Evolutionary conservation across 2,797 vertebrate genomes (phyloP).

Genomic region (Alexandromys oeconomus): DNA sequence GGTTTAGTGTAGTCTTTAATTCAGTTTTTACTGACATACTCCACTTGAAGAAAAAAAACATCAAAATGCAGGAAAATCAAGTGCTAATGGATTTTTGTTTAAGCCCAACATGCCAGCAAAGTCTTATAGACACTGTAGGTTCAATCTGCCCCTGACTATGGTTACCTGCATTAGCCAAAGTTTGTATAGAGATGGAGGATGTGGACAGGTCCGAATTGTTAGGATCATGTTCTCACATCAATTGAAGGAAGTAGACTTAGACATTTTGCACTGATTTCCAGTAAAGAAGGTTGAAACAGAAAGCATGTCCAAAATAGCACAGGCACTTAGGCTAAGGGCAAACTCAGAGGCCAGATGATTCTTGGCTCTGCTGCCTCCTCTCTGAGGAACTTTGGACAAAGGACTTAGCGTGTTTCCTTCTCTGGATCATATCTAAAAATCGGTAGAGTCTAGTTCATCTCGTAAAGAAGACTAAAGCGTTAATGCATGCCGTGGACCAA

Average conservation of each 20-base stretch:
- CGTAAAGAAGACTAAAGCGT: constrained; percentile 6
- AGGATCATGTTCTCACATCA: constrained; percentile 31
- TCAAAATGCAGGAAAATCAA: constrained; percentile 43
- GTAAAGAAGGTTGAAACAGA: constrained; percentile 25
- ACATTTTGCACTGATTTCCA: constrained; percentile 43
- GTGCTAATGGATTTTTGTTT: constrained; percentile 15
- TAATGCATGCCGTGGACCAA: neutral
- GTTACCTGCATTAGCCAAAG: neutral
- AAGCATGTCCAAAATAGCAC: neutral
- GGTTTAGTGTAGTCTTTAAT: constrained; percentile 20
- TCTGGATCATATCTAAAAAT: neutral
- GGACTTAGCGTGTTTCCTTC: constrained; percentile 4
- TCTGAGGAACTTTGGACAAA: neutral
- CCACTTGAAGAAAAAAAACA: neutral
- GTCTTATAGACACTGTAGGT: neutral
- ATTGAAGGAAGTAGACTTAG: constrained; percentile 18
- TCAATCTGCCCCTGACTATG: neutral
- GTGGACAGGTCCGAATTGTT: neutral
- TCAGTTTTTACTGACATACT: constrained; percentile 22
- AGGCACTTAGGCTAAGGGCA: neutral
- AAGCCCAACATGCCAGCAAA: neutral
- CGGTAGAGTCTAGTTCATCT: neutral
- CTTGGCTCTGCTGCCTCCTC: neutral
- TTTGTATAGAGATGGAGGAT: neutral
- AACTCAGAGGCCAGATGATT: neutral